Evolutionary conservation across 2,797 vertebrate species (phyloP).

Genomic region (Erpetoichthys calabaricus): DNA sequence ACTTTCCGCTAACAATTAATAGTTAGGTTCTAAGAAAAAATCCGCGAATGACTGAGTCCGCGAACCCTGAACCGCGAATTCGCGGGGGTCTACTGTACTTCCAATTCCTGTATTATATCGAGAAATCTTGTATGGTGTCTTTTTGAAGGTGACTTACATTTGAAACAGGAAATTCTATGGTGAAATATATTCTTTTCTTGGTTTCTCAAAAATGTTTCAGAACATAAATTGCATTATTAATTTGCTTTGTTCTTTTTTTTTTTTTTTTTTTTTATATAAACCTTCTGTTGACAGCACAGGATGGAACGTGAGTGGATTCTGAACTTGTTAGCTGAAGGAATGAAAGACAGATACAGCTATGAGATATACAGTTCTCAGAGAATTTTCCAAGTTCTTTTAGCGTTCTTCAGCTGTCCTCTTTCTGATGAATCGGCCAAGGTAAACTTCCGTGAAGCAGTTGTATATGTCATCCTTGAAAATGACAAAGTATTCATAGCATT

Average conservation of each 20-base stretch:
- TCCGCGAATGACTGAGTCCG: too few relatives aligned
- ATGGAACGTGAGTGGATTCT: constrained; percentile 75
- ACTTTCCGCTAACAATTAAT: too few relatives aligned
- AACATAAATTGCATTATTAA: neutral
- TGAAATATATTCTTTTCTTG: too few relatives aligned
- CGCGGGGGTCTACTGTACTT: too few relatives aligned
- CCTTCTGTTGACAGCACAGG: constrained; percentile 51
- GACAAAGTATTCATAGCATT: neutral
- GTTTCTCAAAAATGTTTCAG: too few relatives aligned
- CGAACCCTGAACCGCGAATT: too few relatives aligned
- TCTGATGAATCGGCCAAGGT: constrained; percentile 67
- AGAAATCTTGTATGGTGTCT: too few relatives aligned
- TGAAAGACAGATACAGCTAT: constrained; percentile 66
- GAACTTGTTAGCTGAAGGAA: constrained; percentile 62
- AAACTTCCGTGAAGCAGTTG: constrained; percentile 7
- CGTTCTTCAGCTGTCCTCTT: constrained; percentile 68
- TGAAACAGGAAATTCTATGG: too few relatives aligned
- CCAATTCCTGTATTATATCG: too few relatives aligned
- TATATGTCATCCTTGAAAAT: neutral
- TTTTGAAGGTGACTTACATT: too few relatives aligned
- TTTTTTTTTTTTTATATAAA: constrained; percentile 12
- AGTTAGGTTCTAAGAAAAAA: too few relatives aligned
- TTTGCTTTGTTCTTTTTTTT: constrained; percentile 2
- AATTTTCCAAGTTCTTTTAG: constrained; percentile 65
- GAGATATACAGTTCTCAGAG: constrained; percentile 69